Conservation (phyloP, 1,140 invertebrate genomes). For the Penaeus chinensis region DNA sequence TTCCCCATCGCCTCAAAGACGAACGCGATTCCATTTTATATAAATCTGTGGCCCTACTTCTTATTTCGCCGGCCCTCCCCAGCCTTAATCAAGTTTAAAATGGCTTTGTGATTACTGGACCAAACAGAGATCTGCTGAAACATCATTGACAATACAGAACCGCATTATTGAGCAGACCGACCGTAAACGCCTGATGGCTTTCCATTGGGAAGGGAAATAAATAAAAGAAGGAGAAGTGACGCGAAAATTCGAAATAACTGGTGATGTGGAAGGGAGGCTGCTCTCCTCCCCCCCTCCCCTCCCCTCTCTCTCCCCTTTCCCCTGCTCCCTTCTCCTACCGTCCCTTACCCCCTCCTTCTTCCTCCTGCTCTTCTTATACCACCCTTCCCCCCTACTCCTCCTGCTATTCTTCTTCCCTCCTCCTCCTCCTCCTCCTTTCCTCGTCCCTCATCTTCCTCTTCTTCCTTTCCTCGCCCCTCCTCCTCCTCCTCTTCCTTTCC, state of each 20-base stretch:
- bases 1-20: no score
- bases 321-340: no score
- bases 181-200: constrained; percentile 54
- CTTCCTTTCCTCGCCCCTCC: no score
- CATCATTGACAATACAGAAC: constrained; percentile 61
- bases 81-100: constrained; percentile 59
- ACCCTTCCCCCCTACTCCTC: no score
- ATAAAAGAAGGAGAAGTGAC: constrained; percentile 57
- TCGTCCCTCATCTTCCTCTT: no score
- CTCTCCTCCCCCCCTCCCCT: not conserved
- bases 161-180: constrained; percentile 53
- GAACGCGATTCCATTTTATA: not conserved
- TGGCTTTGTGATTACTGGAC: constrained; percentile 56
- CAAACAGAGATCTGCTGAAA: constrained; percentile 56
- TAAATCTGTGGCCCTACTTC: constrained; percentile 22
- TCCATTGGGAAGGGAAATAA: constrained; percentile 56
- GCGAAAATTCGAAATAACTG: constrained; percentile 59
- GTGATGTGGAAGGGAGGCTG: constrained; percentile 42
- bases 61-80: constrained; percentile 7
- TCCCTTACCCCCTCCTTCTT: no score
- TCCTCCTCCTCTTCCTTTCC: no score
- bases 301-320: no score
- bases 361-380: not conserved
- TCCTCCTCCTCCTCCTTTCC: no score
- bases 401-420: no score